These are phyloP conservation scores for Asteroscopus sphinx DNA, from an alignment of 2,888 invertebrate genomes.

Conservation along the genomic window DNA sequence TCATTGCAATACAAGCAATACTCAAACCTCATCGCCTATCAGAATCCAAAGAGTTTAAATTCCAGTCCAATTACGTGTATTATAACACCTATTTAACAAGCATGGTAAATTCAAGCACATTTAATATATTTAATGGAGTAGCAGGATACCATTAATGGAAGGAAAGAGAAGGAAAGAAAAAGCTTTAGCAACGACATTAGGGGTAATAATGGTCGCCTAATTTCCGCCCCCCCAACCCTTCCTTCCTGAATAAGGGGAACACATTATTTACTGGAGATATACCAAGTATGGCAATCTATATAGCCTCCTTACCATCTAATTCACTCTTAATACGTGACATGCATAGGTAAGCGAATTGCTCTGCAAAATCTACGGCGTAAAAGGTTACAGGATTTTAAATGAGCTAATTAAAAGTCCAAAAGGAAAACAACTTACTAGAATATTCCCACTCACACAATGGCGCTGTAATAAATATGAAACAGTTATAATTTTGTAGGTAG, in stretches of 20 bases:
- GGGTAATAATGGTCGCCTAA: too few species aligned
- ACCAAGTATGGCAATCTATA: neutral
- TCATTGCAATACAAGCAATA: too few species aligned
- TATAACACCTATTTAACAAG: too few species aligned
- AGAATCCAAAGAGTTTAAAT: too few species aligned
- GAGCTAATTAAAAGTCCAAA: slow-evolving; percentile 9
- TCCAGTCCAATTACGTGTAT: too few species aligned
- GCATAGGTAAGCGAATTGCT: slow-evolving; percentile 21
- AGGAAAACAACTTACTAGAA: slow-evolving; percentile 54
- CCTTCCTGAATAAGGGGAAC: neutral
- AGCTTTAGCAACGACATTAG: too few species aligned
- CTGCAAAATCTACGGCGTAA: slow-evolving; percentile 16
- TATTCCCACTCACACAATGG: slow-evolving; percentile 57
- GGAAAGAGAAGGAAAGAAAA: too few species aligned
- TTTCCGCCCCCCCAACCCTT: too few species aligned
- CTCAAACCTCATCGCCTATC: too few species aligned
- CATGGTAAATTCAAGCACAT: too few species aligned
- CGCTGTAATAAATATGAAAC: slow-evolving; percentile 32
- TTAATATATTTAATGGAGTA: too few species aligned
- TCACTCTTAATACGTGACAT: slow-evolving; percentile 13
- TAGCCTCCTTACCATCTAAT: slow-evolving; percentile 10
- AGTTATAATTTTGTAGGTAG: neutral
- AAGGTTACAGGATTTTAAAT: slow-evolving; percentile 8
- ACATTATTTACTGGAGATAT: neutral
- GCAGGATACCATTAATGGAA: too few species aligned